These are phyloP conservation scores for Eunapius fragilis DNA, from an alignment of 37 sponge, comb jelly and placozoan species.

Conservation along the genomic window DNA sequence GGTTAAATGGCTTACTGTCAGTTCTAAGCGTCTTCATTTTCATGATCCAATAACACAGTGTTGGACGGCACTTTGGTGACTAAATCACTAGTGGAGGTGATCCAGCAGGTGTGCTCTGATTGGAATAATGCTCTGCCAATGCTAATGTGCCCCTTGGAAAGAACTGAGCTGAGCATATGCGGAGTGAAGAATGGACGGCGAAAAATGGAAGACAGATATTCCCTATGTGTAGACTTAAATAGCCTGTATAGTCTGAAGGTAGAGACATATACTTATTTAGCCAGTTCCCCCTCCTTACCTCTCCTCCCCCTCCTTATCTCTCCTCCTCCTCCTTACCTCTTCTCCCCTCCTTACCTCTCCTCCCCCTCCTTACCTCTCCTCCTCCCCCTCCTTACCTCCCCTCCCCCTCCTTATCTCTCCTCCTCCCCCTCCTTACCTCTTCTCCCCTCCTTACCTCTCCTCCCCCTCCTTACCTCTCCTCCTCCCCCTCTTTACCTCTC, in stretches of 20 bases:
- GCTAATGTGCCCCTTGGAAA: slow-evolving; percentile 30
- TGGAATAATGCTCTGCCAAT: slow-evolving; percentile 54
- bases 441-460: background rate
- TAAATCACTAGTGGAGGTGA: slow-evolving; percentile 1
- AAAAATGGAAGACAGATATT: slow-evolving; percentile 98
- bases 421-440: no score
- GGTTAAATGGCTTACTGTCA: no score
- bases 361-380: no score
- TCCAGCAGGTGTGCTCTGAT: slow-evolving; percentile 59
- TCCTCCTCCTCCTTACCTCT: background rate
- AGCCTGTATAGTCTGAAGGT: slow-evolving; percentile 81
- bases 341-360: no score
- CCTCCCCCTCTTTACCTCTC: background rate
- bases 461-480: background rate
- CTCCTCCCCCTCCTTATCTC: background rate
- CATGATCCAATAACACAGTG: slow-evolving; percentile 10
- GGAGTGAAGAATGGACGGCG: slow-evolving; percentile 85
- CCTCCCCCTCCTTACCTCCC: background rate
- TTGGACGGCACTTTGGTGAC: slow-evolving; percentile 32
- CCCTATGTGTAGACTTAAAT: slow-evolving; percentile 82
- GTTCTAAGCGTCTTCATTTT: background rate
- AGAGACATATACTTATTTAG: no score
- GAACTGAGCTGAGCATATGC: slow-evolving; percentile 32
- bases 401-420: background rate
- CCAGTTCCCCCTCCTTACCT: background rate